Base-by-base conservation (phyloP, 2,888 invertebrate species). In the Andrena haemorrhoa region DNA sequence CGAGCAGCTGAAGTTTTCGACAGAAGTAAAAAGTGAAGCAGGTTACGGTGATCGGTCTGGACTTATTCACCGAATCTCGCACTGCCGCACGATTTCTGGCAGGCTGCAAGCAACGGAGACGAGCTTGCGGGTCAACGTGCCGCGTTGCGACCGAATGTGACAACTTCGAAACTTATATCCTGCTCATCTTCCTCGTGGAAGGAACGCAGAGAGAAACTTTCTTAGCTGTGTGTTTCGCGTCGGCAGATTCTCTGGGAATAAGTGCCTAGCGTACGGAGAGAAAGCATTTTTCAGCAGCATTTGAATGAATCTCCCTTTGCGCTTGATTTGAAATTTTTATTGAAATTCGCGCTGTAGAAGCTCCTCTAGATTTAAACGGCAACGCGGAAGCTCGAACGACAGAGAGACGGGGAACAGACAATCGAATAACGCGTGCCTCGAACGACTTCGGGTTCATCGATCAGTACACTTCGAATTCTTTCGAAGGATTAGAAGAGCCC, bases 401-500 rank as follows among this genome's bases (percentile, higher is more conserved):
- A 82, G 81, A 69, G 23, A 20, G 74, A 72, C 77, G 72, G 74
- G 26, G 51, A 73, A 64, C 63, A 6, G 79, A 77, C 76, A 82
- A 84, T 63, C 60, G 75, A 60, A 63, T 47, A 53, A 33, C 41
- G 84, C 31, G 76, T 78, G 86, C 79, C 86, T 75, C 69, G 33
- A 76, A 66, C 61, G 71, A 77, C 65, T 79, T 73, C 20, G 31
- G 58, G 84, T 75, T 69, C 78, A 69, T 75, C 71, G 71, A 82
- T 35, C 31, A 61, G 41, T 20, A 20, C 23, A 49, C 23, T 60
- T 35, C 26, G 12, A 20, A n/a, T 31, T 64, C 29, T 31, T 2
- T 56, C 35, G 33, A 56, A n/a, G 26, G 23, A 31, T 58, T 60
- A 51, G 29, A 26, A 63, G 49, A 64, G 16, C 47, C 31, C 4